phyloP scores from a whole-genome alignment of 2,888 invertebrate genomes.

The Xylota segnis region DNA sequence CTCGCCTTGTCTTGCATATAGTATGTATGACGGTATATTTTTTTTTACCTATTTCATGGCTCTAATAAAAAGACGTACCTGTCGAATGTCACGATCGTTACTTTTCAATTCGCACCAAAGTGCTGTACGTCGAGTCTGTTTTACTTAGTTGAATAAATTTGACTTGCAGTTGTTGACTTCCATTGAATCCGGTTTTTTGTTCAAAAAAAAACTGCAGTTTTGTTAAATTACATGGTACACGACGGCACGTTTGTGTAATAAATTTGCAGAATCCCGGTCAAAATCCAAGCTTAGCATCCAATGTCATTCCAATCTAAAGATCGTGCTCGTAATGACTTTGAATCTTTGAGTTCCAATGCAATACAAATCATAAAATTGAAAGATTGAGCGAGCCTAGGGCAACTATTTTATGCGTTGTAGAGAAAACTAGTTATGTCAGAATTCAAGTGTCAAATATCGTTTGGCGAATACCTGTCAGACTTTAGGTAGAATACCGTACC shows the following conservation, averaged over 20 bases:
- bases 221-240: not conserved
- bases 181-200: slow-evolving; percentile 4
- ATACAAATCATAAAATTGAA: not conserved
- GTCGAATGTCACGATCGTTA: slow-evolving; percentile 16
- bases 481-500: not conserved
- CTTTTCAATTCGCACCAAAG: slow-evolving; percentile 1
- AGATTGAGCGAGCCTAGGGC: not conserved
- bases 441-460: not conserved
- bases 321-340: not conserved
- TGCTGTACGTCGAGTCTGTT: not conserved
- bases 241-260: not conserved
- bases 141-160: not conserved
- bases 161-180: not conserved
- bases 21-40: not conserved
- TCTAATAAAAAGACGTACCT: not conserved
- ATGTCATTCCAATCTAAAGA: too few species aligned
- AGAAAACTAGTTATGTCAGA: not conserved
- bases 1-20: not conserved
- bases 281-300: not conserved
- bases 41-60: not conserved
- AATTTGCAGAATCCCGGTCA: not conserved
- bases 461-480: not conserved
- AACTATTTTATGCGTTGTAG: too few species aligned
- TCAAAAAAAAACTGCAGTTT: not conserved
- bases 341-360: not conserved